phyloP scores from a whole-genome alignment of 2,888 invertebrate genomes.

The Neoitamus cyanurus region DNA sequence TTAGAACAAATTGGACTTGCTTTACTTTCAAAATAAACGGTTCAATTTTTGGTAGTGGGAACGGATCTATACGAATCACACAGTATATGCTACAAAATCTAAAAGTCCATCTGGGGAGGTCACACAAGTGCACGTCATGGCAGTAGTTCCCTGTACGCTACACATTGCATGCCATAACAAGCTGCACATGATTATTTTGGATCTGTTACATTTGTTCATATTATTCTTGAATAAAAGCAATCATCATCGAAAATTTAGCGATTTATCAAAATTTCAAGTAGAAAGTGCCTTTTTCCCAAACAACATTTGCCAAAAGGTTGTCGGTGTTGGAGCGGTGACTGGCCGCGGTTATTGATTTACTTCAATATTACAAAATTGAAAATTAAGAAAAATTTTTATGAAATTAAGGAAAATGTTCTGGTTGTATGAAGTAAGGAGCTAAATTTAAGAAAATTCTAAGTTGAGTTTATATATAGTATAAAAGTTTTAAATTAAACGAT shows the following conservation, averaged over 20 bases:
- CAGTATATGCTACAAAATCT: too few species aligned
- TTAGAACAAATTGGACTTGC: too few species aligned
- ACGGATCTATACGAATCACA: too few species aligned
- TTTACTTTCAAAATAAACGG: too few species aligned
- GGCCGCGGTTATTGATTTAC: conserved; percentile 30
- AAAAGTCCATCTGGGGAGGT: too few species aligned
- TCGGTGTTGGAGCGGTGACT: background rate
- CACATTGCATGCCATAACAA: too few species aligned
- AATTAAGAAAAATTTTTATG: background rate
- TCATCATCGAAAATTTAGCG: background rate
- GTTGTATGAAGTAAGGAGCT: conserved; percentile 44
- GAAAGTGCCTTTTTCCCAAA: conserved; percentile 57
- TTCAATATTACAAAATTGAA: background rate
- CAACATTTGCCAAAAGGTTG: conserved; percentile 22
- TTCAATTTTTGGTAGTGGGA: too few species aligned
- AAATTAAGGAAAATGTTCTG: conserved; percentile 43
- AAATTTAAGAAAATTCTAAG: conserved; percentile 39
- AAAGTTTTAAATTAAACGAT: conserved; percentile 49
- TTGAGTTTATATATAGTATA: conserved; percentile 44
- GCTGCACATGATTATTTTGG: too few species aligned
- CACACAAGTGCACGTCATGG: too few species aligned
- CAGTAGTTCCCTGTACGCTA: too few species aligned
- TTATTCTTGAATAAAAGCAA: background rate
- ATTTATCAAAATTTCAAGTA: conserved; percentile 50
- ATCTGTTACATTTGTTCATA: too few species aligned